Base-by-base conservation (phyloP, 2,888 invertebrate genomes). In the Hoplodrina ambigua region DNA sequence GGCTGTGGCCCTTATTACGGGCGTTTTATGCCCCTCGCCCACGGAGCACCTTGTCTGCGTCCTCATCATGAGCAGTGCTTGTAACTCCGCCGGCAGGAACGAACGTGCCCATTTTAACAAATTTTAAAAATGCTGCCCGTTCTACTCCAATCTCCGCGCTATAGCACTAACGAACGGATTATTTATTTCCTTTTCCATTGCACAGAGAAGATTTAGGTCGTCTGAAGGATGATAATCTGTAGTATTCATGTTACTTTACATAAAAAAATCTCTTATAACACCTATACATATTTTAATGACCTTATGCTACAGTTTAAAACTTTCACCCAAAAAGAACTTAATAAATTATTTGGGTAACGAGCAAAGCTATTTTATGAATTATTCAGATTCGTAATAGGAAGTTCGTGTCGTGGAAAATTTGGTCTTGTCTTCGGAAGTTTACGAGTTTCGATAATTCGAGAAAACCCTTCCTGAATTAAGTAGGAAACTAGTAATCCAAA, bases 321-420 rank as follows among this genome's bases (percentile, higher is more conserved):
- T 77, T 69, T 73, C 57, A 69, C 76, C 76, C 62, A 68, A 83
- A 67, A 61, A 87, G 65, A 63, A 65, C 53, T 69, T 70, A 55
- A 66, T 75, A 70, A 13, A 44, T 71, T 80, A 80, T 76, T 80
- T 81, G 78, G 74, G 74, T 81, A 76, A 78, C 76, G 62, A 68
- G 61, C 70, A 74, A 83, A 71, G 79, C 66, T 78, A 78, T 85
- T 86, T 86, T 85, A 90, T 92, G 88, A 91, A 92, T 93, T 86
- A 93, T 91, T 90, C 89, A 91, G 81, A 80, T 83, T 83, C 76
- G 70, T 88, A 88, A 89, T 88, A 89, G 88, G 85, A 88, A 88
- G 82, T 89, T 87, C 84, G 87, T 87, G 85, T 88, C 82, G 87
- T 83, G 86, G 87, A 89, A 90, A 90, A 88, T 88, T 88, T 87